phyloP scores from a whole-genome alignment of 1,140 invertebrate species.

The Aphis craccivora region DNA sequence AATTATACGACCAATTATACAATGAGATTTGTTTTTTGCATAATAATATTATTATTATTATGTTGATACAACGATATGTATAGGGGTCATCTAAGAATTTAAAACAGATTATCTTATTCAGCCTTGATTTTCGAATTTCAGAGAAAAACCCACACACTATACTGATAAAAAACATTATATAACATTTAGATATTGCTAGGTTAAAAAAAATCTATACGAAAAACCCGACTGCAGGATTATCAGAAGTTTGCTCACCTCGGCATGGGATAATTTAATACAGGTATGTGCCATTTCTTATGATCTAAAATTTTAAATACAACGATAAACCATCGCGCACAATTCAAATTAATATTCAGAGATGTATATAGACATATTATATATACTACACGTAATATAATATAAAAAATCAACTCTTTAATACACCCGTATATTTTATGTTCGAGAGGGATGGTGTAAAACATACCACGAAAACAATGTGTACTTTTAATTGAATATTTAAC shows the following conservation, averaged over 20 bases:
- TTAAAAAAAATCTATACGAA: neutral
- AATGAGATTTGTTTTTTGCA: neutral
- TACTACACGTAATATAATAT: neutral
- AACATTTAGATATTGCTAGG: neutral
- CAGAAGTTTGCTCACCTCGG: neutral
- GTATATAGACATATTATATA: too few species aligned
- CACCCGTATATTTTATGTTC: neutral
- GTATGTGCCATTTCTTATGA: neutral
- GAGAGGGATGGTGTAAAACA: neutral
- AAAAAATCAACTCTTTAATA: neutral
- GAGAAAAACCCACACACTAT: neutral
- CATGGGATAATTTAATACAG: neutral
- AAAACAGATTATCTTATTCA: constrained; percentile 9
- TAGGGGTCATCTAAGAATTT: neutral
- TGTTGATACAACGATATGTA: neutral
- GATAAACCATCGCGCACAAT: neutral
- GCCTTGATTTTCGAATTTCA: neutral
- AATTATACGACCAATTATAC: neutral
- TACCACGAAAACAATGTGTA: neutral
- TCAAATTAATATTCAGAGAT: neutral
- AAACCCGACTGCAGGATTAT: neutral
- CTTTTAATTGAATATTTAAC: neutral
- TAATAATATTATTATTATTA: neutral
- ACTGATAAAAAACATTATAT: neutral
- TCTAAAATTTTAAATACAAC: neutral